phyloP scores from a whole-genome alignment of 2,888 invertebrate genomes.

The Thera obeliscata region DNA sequence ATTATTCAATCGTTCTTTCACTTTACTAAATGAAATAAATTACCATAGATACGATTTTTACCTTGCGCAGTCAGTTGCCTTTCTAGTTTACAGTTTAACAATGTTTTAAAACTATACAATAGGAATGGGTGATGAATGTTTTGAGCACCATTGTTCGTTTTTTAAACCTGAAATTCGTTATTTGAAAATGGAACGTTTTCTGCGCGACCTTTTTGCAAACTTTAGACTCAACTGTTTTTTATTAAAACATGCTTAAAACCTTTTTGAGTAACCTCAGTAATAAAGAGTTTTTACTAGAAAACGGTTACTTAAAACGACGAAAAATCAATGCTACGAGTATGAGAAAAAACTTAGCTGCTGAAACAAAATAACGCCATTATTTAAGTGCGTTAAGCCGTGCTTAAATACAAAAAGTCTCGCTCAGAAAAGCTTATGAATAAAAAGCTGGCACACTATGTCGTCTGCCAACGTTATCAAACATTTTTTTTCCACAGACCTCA shows the following conservation, averaged over 20 bases:
- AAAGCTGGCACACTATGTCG: neutral
- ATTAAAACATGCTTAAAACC: too few species aligned
- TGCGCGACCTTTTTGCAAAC: too few species aligned
- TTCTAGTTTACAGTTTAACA: slow-evolving; percentile 23
- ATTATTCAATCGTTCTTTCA: slow-evolving; percentile 59
- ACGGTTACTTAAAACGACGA: neutral
- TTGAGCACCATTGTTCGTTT: slow-evolving; percentile 1
- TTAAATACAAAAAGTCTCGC: slow-evolving; percentile 5
- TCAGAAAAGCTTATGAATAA: neutral
- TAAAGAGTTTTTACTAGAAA: too few species aligned
- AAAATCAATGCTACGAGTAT: neutral
- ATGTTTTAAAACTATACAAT: slow-evolving; percentile 19
- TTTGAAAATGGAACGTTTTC: too few species aligned
- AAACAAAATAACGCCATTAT: slow-evolving; percentile 6
- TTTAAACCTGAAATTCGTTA: neutral
- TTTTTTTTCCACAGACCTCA: too few species aligned
- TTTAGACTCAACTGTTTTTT: too few species aligned
- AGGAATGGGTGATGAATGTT: slow-evolving; percentile 2
- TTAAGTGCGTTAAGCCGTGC: slow-evolving; percentile 15
- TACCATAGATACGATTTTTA: slow-evolving; percentile 51
- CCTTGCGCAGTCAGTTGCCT: slow-evolving; percentile 12
- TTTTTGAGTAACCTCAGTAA: too few species aligned
- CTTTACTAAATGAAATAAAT: slow-evolving; percentile 65
- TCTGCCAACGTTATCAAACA: too few species aligned
- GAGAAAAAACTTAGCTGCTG: neutral